phyloP scores from a whole-genome alignment of 1,140 invertebrate species.

The Pollicipes pollicipes region DNA sequence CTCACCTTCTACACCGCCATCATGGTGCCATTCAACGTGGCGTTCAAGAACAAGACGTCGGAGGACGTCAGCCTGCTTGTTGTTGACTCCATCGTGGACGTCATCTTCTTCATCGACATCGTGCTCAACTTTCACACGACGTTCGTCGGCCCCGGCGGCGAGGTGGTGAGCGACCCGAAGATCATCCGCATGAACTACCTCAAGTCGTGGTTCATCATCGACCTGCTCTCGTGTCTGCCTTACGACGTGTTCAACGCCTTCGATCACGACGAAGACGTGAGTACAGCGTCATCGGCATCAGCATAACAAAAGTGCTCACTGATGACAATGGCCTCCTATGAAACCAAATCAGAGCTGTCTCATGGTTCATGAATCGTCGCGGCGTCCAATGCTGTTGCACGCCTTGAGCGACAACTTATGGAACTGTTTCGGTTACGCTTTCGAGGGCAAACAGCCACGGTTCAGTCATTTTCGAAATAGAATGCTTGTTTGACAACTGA shows the following conservation, averaged over 20 bases:
- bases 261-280: conserved; percentile 94
- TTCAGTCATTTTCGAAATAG: no score
- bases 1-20: conserved; percentile 99
- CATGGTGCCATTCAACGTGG: conserved; percentile 99
- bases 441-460: no score
- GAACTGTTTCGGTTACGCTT: no score
- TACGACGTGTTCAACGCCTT: conserved; percentile 99
- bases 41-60: conserved; percentile 98
- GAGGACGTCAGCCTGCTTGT: conserved; percentile 93
- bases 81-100: conserved; percentile 96
- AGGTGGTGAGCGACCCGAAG: conserved; percentile 94
- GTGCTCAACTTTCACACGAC: conserved; percentile 99
- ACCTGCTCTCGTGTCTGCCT: conserved; percentile 93
- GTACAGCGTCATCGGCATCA: conserved; percentile 20
- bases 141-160: conserved; percentile 93
- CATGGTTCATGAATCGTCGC: no score
- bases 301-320: no score
- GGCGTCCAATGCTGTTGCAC: no score
- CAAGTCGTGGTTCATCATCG: conserved; percentile 99
- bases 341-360: no score
- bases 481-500: no score
- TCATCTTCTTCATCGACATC: conserved; percentile 99
- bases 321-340: no score
- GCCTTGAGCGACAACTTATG: no score
- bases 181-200: conserved; percentile 97